These are phyloP conservation scores for Muscina levida DNA, from an alignment of 2,888 invertebrate species.

Conservation along the genomic window DNA sequence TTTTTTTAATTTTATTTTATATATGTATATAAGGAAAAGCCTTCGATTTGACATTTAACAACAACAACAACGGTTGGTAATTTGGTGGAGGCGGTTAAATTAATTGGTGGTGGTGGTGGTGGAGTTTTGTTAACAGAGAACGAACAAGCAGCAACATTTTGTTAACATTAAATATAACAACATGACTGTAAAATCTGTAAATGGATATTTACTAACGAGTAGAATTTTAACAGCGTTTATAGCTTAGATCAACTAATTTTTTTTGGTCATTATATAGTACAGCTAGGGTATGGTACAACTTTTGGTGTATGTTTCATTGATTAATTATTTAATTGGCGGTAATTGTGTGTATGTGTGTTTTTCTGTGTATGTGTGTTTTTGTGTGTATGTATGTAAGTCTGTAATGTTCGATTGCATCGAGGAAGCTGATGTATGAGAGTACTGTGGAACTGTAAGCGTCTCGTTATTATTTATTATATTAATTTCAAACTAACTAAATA, in stretches of 20 bases:
- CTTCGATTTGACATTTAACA: conserved; percentile 46
- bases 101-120: not conserved
- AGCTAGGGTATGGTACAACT: conserved; percentile 66
- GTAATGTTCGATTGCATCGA: no score
- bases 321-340: conserved; percentile 3
- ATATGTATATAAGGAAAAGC: conserved; percentile 39
- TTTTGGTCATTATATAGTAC: conserved; percentile 40
- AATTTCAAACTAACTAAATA: conserved; percentile 3
- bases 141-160: conserved; percentile 66
- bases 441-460: conserved; percentile 1
- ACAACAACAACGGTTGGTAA: conserved; percentile 40
- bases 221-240: conserved; percentile 17
- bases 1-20: no score
- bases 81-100: conserved; percentile 24
- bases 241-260: conserved; percentile 42
- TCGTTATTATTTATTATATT: conserved; percentile 6
- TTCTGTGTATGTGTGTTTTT: not conserved
- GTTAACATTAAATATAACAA: conserved; percentile 51
- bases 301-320: conserved; percentile 39
- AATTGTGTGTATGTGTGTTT: not conserved
- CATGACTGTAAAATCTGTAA: conserved; percentile 42
- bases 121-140: conserved; percentile 40
- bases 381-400: not conserved
- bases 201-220: conserved; percentile 41
- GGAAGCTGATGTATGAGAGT: not conserved